phyloP scores from a whole-genome alignment of 2,888 invertebrate genomes.

The Rhodophaea formosa region DNA sequence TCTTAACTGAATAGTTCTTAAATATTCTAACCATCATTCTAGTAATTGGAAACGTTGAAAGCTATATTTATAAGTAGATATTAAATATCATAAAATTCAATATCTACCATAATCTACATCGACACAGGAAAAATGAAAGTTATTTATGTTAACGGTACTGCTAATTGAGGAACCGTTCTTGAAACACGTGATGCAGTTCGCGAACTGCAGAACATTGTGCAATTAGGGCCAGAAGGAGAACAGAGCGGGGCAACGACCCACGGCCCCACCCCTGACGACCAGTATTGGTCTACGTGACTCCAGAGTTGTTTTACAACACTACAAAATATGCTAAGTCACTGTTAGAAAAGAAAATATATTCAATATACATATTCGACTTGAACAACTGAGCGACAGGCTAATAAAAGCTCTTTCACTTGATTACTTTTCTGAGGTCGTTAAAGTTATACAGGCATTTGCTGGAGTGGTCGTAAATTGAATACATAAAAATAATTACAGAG shows the following conservation, averaged over 20 bases:
- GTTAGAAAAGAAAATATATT: background rate
- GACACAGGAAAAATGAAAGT: background rate
- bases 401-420: slow-evolving; percentile 14
- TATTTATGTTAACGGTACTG: slow-evolving; percentile 11
- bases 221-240: slow-evolving; percentile 55
- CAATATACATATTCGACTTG: background rate
- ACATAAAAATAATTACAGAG: background rate
- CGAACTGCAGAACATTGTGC: slow-evolving; percentile 51
- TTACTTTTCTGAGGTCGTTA: slow-evolving; percentile 15
- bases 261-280: slow-evolving; percentile 44
- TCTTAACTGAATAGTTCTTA: too few relatives aligned
- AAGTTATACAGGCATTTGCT: slow-evolving; percentile 1
- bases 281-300: slow-evolving; percentile 62
- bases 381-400: background rate
- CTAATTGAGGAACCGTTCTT: slow-evolving; percentile 20
- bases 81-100: background rate
- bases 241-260: slow-evolving; percentile 51
- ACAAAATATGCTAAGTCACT: background rate
- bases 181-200: slow-evolving; percentile 34
- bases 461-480: slow-evolving; percentile 1
- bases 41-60: too few relatives aligned
- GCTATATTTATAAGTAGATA: background rate
- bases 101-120: background rate
- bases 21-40: too few relatives aligned
- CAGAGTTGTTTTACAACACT: slow-evolving; percentile 42